These are phyloP conservation scores for Phlogophora meticulosa DNA, from an alignment of 2,888 invertebrate species.

Conservation along the genomic window DNA sequence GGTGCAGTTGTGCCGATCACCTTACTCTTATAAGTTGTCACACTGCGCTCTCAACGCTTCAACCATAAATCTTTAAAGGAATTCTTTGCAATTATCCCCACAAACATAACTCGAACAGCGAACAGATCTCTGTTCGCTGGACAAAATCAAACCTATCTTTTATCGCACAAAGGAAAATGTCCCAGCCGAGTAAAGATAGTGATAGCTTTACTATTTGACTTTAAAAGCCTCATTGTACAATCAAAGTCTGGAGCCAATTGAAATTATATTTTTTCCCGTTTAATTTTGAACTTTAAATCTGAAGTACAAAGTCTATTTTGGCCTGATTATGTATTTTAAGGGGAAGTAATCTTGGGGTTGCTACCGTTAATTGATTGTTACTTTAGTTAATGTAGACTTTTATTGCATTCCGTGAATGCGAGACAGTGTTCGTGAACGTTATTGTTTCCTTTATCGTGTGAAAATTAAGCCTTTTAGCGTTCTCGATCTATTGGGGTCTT, in stretches of 20 bases:
- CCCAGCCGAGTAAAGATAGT: constrained; percentile 21
- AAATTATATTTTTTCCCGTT: constrained; percentile 27
- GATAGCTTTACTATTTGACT: constrained; percentile 48
- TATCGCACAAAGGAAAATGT: constrained; percentile 4
- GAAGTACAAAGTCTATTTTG: constrained; percentile 26
- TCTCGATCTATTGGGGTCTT: constrained; percentile 7
- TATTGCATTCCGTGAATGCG: constrained; percentile 63
- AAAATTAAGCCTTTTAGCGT: constrained; percentile 52
- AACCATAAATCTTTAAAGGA: not conserved
- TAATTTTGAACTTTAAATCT: constrained; percentile 42
- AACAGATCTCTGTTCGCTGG: not conserved
- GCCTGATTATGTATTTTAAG: constrained; percentile 7
- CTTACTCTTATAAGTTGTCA: too few relatives aligned
- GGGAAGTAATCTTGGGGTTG: constrained; percentile 70
- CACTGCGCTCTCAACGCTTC: too few relatives aligned
- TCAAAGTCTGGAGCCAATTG: constrained; percentile 54
- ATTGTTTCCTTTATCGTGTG: constrained; percentile 55
- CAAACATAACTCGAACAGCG: not conserved
- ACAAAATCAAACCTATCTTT: not conserved
- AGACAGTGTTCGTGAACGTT: constrained; percentile 57
- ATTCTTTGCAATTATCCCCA: not conserved
- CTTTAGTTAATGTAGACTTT: constrained; percentile 73
- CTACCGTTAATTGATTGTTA: constrained; percentile 79
- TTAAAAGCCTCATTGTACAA: constrained; percentile 51
- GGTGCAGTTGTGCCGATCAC: too few relatives aligned